Base-by-base conservation (phyloP, 1,140 invertebrate species). In the Nomia melanderi region DNA sequence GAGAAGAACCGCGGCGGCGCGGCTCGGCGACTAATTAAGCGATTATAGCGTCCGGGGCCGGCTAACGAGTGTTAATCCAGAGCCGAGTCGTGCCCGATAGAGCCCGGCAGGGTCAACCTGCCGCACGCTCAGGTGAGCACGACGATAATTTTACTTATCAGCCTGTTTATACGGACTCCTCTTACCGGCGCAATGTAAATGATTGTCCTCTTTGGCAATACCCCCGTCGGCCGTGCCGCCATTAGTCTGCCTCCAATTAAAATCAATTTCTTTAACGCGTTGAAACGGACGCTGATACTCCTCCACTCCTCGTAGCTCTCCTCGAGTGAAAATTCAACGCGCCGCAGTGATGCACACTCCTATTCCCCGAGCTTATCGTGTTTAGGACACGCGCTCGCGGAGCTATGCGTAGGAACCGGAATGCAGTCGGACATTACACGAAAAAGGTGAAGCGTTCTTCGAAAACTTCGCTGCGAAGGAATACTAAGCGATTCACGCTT, bases 21-120 rank as follows among this genome's bases (percentile, higher is more conserved):
- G 64, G 50, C 25, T 54, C 39, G 31, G 27, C 79, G 79, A 82
- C 81, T 83, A 83, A 83, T 83, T 83, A 83, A 83, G 81, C 81
- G 79, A 83, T 83, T 83, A 83, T 78, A 69, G 81, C 81, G 39
- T 82, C 67, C 31, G 64, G 63, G 56, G 74, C 62, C 62, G 73
- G 79, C 56, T 82, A 78, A 83, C 79, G 79, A 83, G 81, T 83
- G 79, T 83, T 83, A 83, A 83, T 78, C 79, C 74, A 72, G 39
- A 66, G 72, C 53, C 75, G 56, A 82, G 69, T 78, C 81, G 79
- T 82, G 79, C 56, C 67, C 29, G 50, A 57, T 56, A 57, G 56
- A 73, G 27, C 31, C 41, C 44, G 54, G 29, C 17, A 41, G 69
- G 81, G 81, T 83, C 81, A 83, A 54, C 23, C 39, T 41, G 54